phyloP scores from a whole-genome alignment of 64 coral and sea anemone species.

The Dendronephthya gigantea region DNA sequence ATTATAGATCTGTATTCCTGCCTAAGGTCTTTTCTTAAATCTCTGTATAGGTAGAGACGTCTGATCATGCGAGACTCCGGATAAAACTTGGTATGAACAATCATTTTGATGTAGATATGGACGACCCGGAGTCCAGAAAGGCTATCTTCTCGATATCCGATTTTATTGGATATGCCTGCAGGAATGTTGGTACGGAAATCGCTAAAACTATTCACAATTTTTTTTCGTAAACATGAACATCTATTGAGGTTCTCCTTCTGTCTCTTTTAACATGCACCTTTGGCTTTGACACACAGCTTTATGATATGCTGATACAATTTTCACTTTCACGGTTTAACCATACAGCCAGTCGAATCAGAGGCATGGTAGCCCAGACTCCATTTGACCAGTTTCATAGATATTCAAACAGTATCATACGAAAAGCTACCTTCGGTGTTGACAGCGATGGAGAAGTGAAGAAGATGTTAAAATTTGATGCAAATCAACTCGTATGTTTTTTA shows the following conservation, averaged over 20 bases:
- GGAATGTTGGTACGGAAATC: constrained; percentile 64
- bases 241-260: no score
- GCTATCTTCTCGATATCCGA: constrained; percentile 66
- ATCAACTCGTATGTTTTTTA: constrained; percentile 57
- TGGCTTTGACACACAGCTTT: no score
- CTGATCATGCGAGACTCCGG: constrained; percentile 69
- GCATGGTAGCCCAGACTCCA: constrained; percentile 64
- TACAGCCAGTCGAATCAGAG: constrained; percentile 71
- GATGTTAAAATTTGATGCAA: constrained; percentile 67
- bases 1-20: no score
- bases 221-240: no score
- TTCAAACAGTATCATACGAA: constrained; percentile 60
- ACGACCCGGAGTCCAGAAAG: constrained; percentile 48
- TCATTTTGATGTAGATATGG: constrained; percentile 56
- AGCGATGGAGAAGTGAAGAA: constrained; percentile 56
- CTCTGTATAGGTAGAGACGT: constrained; percentile 62
- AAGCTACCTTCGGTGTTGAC: constrained; percentile 76
- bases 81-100: constrained; percentile 90
- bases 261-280: no score
- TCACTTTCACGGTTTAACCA: background rate
- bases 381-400: constrained; percentile 95
- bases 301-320: no score
- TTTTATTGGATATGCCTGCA: constrained; percentile 80
- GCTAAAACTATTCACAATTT: background rate
- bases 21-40: background rate